Evolutionary conservation across 1,140 invertebrate species (phyloP).

Genomic region (Ectropis grisescens): DNA sequence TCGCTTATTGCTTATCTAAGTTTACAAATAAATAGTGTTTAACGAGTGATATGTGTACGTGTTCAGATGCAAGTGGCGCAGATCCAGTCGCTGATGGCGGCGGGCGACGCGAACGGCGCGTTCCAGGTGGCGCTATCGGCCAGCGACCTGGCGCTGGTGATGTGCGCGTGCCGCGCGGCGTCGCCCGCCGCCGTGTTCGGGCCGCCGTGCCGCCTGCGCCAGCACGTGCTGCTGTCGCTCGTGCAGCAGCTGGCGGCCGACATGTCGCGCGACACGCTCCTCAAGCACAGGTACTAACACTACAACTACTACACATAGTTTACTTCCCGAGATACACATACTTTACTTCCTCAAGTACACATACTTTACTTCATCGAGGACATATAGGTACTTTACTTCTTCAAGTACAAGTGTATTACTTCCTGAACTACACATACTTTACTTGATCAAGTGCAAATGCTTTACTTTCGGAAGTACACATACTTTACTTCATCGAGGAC

Average conservation of each 20-base stretch:
- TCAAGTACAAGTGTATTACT: too few relatives aligned
- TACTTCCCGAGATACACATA: too few relatives aligned
- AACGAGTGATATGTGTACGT: too few relatives aligned
- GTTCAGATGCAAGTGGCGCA: conserved; percentile 77
- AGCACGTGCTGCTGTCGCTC: conserved; percentile 90
- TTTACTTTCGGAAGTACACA: too few relatives aligned
- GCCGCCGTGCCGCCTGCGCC: conserved; percentile 79
- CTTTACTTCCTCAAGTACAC: conserved; percentile 18
- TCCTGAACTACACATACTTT: too few relatives aligned
- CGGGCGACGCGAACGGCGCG: conserved; percentile 85
- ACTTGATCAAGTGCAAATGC: too few relatives aligned
- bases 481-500: too few relatives aligned
- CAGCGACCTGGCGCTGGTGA: conserved; percentile 86
- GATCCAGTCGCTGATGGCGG: conserved; percentile 79
- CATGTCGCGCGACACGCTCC: conserved; percentile 85
- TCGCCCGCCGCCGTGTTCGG: conserved; percentile 84
- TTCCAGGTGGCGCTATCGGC: conserved; percentile 92
- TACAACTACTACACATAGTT: too few relatives aligned
- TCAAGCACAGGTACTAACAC: conserved; percentile 82
- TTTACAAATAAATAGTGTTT: too few relatives aligned
- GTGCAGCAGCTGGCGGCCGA: conserved; percentile 94
- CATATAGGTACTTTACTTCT: too few relatives aligned
- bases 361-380: too few relatives aligned
- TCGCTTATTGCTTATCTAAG: too few relatives aligned
- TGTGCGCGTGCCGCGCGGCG: conserved; percentile 86